A percentile compares a stretch with the other conserved stretches of the same genome.
Conservation (phyloP, 1,140 invertebrate genomes). For the Drosophila arizonae region DNA sequence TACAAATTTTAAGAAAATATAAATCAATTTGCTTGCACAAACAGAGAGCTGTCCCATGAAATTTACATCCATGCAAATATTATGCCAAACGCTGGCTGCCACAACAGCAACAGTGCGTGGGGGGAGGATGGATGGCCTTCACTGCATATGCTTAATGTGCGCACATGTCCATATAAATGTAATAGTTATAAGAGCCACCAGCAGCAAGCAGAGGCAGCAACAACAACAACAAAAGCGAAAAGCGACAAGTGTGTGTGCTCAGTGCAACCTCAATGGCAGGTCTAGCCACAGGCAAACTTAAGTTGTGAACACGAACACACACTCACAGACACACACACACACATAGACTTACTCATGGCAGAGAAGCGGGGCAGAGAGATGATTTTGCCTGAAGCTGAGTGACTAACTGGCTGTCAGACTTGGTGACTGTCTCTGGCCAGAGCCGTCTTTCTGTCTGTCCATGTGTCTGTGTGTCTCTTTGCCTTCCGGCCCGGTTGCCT, state of each 20-base stretch:
- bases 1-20: slow-evolving; percentile 63
- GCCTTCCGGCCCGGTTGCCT: slow-evolving; percentile 6
- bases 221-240: background rate
- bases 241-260: slow-evolving; percentile 46
- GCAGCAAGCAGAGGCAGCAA: background rate
- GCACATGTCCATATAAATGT: slow-evolving; percentile 75
- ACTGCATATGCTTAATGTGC: slow-evolving; percentile 70
- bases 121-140: slow-evolving; percentile 42
- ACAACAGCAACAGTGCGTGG: slow-evolving; percentile 32
- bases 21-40: slow-evolving; percentile 74
- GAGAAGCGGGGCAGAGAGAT: slow-evolving; percentile 5
- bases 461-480: slow-evolving; percentile 7
- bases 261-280: slow-evolving; percentile 69
- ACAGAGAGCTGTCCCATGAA: slow-evolving; percentile 43
- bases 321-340: background rate
- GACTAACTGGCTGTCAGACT: slow-evolving; percentile 23
- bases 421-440: slow-evolving; percentile 3
- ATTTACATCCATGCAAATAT: slow-evolving; percentile 70
- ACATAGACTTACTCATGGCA: background rate
- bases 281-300: slow-evolving; percentile 35
- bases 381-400: slow-evolving; percentile 36
- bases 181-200: slow-evolving; percentile 62
- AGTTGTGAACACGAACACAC: slow-evolving; percentile 39
- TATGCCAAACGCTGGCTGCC: slow-evolving; percentile 52
- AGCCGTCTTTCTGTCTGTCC: slow-evolving; percentile 46